These are phyloP conservation scores for Strigamia crassipes DNA, from an alignment of 2,888 invertebrate genomes.

Conservation along the genomic window DNA sequence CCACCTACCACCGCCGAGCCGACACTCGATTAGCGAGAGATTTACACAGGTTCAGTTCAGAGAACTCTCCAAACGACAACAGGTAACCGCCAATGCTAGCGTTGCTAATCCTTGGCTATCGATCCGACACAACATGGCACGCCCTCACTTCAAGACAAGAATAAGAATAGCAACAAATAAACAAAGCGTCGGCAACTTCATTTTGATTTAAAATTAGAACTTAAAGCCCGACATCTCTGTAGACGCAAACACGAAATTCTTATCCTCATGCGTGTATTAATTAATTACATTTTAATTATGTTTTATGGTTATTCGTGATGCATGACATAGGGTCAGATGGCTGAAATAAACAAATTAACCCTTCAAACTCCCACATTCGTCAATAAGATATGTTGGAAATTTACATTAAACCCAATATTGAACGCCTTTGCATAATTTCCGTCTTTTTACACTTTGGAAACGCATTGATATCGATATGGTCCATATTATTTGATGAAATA, in stretches of 20 bases:
- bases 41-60: slow-evolving; percentile 35
- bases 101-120: slow-evolving; percentile 5
- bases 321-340: too few species aligned
- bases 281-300: not conserved
- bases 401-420: too few species aligned
- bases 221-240: not conserved
- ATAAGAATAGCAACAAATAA: not conserved
- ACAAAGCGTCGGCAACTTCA: not conserved
- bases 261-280: not conserved
- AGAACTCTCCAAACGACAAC: slow-evolving; percentile 20
- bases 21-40: slow-evolving; percentile 40
- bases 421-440: too few species aligned
- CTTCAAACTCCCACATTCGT: too few species aligned
- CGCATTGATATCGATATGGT: not conserved
- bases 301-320: not conserved
- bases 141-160: slow-evolving; percentile 5
- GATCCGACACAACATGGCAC: slow-evolving; percentile 19
- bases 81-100: slow-evolving; percentile 4
- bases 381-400: too few species aligned
- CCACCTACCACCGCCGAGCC: not conserved
- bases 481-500: not conserved
- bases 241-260: not conserved
- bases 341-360: too few species aligned
- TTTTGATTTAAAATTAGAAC: not conserved
- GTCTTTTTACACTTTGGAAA: too few species aligned